These are phyloP conservation scores for Poeciliopsis paucimaculata DNA, from an alignment of 2,797 vertebrate genomes.

Conservation along the genomic window DNA sequence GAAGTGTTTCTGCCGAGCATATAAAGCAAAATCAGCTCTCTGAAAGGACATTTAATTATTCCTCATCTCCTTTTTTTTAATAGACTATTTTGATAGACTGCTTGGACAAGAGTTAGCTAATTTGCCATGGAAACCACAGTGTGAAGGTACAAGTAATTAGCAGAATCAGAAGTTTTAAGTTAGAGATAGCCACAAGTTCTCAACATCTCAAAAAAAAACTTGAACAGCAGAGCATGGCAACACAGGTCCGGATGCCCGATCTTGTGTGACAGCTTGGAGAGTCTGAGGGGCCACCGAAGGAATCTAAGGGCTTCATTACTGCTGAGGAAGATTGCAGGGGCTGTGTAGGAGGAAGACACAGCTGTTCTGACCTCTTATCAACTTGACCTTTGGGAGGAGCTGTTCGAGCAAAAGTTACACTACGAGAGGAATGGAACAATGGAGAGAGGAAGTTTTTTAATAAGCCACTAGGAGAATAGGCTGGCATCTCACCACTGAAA, in stretches of 20 bases:
- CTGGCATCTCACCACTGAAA: conserved; percentile 23
- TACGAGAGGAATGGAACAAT: conserved; percentile 8
- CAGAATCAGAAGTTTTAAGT: conserved; percentile 5
- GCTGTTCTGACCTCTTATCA: conserved; percentile 55
- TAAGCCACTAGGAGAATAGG: conserved; percentile 64
- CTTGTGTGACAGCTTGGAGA: conserved; percentile 40
- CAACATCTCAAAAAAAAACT: conserved; percentile 18
- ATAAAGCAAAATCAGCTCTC: conserved; percentile 38
- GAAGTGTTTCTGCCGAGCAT: conserved; percentile 40
- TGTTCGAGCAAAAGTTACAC: conserved; percentile 48
- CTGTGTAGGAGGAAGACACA: conserved; percentile 16
- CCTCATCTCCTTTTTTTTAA: conserved; percentile 5
- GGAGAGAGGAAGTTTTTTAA: conserved; percentile 48
- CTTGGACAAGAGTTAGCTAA: conserved; percentile 43
- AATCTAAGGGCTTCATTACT: conserved; percentile 55
- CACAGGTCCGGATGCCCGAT: conserved; percentile 11
- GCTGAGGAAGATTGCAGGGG: conserved; percentile 14
- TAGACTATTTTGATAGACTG: conserved; percentile 16
- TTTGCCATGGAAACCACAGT: conserved; percentile 47
- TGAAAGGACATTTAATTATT: conserved; percentile 54
- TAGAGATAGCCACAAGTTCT: conserved; percentile 16
- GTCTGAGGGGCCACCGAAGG: conserved; percentile 33
- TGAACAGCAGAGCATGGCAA: conserved; percentile 3
- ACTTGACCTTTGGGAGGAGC: conserved; percentile 53
- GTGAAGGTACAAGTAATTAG: conserved; percentile 50